Conservation (phyloP, 2,888 invertebrate genomes). For the Theretra japonica region DNA sequence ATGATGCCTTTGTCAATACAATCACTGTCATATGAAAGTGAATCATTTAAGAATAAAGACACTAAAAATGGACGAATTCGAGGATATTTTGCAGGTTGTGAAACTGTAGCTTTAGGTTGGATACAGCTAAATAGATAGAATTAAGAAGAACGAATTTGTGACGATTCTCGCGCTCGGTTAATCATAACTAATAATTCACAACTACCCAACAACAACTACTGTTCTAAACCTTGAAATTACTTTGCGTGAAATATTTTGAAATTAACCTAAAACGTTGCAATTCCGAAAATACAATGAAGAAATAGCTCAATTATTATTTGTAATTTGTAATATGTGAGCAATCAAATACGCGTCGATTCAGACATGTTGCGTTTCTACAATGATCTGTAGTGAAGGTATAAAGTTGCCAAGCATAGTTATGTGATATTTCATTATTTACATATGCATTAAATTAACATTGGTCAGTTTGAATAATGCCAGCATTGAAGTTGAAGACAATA, state of each 20-base stretch:
- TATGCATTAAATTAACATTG: not conserved
- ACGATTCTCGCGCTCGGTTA: no score
- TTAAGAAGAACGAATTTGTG: no score
- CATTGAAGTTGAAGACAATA: no score
- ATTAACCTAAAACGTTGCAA: not conserved
- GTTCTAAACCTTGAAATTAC: constrained; percentile 1
- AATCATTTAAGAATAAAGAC: no score
- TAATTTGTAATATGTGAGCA: not conserved
- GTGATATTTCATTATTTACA: not conserved
- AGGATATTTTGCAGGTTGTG: no score
- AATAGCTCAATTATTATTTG: not conserved
- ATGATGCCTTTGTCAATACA: no score
- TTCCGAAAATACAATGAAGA: not conserved
- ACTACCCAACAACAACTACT: not conserved
- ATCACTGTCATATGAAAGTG: no score
- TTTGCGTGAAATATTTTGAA: constrained; percentile 4
- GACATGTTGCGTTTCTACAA: not conserved
- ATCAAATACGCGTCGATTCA: not conserved
- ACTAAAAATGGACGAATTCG: no score
- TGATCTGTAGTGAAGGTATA: not conserved
- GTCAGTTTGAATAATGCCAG: not conserved
- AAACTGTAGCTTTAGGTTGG: no score
- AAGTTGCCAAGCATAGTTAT: constrained; percentile 1
- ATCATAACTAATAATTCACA: no score
- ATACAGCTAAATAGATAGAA: no score